These are phyloP conservation scores for Acanthochromis polyacanthus DNA, from an alignment of 2,113 vertebrate species.

Conservation along the genomic window DNA sequence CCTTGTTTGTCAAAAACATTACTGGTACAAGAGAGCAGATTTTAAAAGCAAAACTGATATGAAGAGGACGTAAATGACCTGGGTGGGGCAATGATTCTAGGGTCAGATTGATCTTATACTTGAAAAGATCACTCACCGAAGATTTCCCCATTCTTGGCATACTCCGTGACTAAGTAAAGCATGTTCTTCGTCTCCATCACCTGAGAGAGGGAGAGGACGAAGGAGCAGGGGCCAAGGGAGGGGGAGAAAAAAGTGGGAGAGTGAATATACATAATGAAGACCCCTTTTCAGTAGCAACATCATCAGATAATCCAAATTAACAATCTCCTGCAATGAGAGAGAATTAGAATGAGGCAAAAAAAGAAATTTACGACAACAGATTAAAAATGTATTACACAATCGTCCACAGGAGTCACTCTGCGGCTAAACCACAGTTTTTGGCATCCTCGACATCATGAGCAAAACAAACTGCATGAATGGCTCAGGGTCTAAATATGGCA, in stretches of 20 bases:
- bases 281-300: constrained; percentile 4
- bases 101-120: constrained; percentile 27
- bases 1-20: constrained; percentile 51
- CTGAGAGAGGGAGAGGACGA: constrained; percentile 76
- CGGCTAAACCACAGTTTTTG: constrained; percentile 41
- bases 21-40: constrained; percentile 7
- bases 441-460: constrained; percentile 40
- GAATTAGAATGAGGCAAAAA: constrained; percentile 9
- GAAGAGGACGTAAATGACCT: not conserved
- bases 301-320: constrained; percentile 27
- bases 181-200: constrained; percentile 99
- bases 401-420: constrained; percentile 19
- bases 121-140: constrained; percentile 90
- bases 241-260: constrained; percentile 34
- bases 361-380: constrained; percentile 3
- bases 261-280: constrained; percentile 42
- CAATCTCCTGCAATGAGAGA: constrained; percentile 31
- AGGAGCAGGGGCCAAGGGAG: constrained; percentile 24
- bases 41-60: constrained; percentile 1
- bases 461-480: constrained; percentile 75
- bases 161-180: constrained; percentile 98
- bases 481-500: constrained; percentile 67
- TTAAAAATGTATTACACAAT: constrained; percentile 42
- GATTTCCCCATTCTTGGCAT: constrained; percentile 98
- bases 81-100: not conserved